These are phyloP conservation scores for Hylyphantes graminicola DNA, from an alignment of 1,140 invertebrate genomes.

Conservation along the genomic window DNA sequence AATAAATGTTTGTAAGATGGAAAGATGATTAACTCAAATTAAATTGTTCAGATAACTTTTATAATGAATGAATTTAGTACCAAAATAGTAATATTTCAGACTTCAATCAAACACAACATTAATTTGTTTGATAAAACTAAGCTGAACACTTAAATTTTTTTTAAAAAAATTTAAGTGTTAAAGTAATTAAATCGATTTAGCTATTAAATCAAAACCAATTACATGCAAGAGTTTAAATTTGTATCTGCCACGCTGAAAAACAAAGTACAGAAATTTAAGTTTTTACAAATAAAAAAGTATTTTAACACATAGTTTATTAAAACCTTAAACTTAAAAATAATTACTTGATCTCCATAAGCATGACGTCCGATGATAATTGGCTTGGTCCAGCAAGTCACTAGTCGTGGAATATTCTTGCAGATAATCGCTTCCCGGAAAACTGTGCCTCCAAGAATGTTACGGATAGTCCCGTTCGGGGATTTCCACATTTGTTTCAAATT, in stretches of 20 bases:
- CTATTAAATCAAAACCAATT: too few species aligned
- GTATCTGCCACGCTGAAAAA: not conserved
- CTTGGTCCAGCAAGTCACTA: constrained; percentile 95
- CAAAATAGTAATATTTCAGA: too few species aligned
- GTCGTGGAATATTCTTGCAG: constrained; percentile 95
- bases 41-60: too few species aligned
- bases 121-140: too few species aligned
- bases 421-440: constrained; percentile 97
- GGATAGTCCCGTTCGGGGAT: constrained; percentile 97
- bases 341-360: constrained; percentile 62
- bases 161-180: too few species aligned
- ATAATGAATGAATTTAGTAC: too few species aligned
- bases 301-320: not conserved
- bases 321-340: not conserved
- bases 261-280: not conserved
- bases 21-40: too few species aligned
- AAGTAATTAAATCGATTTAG: too few species aligned
- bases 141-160: too few species aligned
- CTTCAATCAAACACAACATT: too few species aligned
- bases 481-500: constrained; percentile 99
- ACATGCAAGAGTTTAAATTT: too few species aligned
- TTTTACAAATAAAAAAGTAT: not conserved
- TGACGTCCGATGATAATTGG: constrained; percentile 96
- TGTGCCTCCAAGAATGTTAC: constrained; percentile 97
- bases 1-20: too few species aligned